Percentiles rank a stretch among this genome's conserved stretches.
phyloP scores from a whole-genome alignment of 2,888 invertebrate species.

The Hyles lineata region DNA sequence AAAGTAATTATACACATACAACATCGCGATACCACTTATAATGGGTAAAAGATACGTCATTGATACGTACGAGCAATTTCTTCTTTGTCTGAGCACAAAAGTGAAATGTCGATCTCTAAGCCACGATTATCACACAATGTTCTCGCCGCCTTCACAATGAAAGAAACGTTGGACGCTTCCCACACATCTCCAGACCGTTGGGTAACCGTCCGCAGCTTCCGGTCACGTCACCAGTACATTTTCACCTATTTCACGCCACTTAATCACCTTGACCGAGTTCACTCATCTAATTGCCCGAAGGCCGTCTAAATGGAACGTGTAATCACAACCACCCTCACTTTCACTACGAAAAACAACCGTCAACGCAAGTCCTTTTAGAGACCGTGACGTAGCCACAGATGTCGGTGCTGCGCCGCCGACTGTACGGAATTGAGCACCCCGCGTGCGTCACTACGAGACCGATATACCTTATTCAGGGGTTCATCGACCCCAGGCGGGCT shows the following conservation, averaged over 20 bases:
- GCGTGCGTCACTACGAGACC: slow-evolving; percentile 59
- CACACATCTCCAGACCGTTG: slow-evolving; percentile 64
- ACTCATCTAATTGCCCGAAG: slow-evolving; percentile 43
- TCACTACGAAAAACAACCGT: slow-evolving; percentile 50
- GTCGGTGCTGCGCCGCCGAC: slow-evolving; percentile 39
- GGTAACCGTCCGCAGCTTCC: slow-evolving; percentile 57
- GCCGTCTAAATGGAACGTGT: slow-evolving; percentile 42
- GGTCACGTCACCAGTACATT: slow-evolving; percentile 57
- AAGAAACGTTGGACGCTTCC: slow-evolving; percentile 66
- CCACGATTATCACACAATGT: slow-evolving; percentile 67
- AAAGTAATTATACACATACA: slow-evolving; percentile 6
- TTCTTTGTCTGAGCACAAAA: slow-evolving; percentile 56
- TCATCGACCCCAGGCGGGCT: slow-evolving; percentile 66
- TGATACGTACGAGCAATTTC: slow-evolving; percentile 40
- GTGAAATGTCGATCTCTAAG: slow-evolving; percentile 75
- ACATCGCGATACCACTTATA: slow-evolving; percentile 34
- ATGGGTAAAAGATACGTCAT: slow-evolving; percentile 36
- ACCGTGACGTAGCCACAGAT: slow-evolving; percentile 19
- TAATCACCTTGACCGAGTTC: slow-evolving; percentile 36
- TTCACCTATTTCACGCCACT: slow-evolving; percentile 58
- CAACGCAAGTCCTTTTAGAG: slow-evolving; percentile 35
- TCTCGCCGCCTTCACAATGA: slow-evolving; percentile 53
- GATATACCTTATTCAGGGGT: slow-evolving; percentile 63
- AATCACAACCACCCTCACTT: slow-evolving; percentile 54
- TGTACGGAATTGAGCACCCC: slow-evolving; percentile 61